phyloP scores from a whole-genome alignment of 2,888 invertebrate species.

The Drosophila lacicola region DNA sequence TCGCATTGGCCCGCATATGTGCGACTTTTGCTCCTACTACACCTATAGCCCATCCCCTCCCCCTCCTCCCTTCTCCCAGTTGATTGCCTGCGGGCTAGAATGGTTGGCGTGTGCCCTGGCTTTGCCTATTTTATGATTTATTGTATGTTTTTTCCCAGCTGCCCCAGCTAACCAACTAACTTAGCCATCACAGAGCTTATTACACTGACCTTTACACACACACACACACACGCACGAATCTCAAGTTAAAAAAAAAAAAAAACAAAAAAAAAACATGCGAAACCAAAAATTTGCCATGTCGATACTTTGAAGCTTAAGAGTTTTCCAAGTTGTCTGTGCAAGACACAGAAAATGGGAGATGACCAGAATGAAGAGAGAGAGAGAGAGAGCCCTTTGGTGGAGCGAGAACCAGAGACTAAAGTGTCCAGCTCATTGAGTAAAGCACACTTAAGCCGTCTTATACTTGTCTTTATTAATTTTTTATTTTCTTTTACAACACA shows the following conservation, averaged over 20 bases:
- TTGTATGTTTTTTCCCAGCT: slow-evolving; percentile 66
- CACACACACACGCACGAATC: background rate
- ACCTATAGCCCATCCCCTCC: no score
- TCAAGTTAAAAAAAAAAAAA: slow-evolving; percentile 17
- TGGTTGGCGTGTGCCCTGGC: slow-evolving; percentile 41
- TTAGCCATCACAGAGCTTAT: slow-evolving; percentile 57
- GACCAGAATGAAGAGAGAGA: background rate
- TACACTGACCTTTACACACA: slow-evolving; percentile 66
- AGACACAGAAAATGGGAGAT: slow-evolving; percentile 4
- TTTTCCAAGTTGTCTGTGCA: slow-evolving; percentile 19
- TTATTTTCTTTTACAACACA: background rate
- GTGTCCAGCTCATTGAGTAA: slow-evolving; percentile 54
- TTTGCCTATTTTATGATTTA: slow-evolving; percentile 78
- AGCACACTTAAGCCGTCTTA: slow-evolving; percentile 41
- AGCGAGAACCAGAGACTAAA: slow-evolving; percentile 14
- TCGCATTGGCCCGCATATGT: slow-evolving; percentile 32
- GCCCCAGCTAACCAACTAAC: slow-evolving; percentile 48
- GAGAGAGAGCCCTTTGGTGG: background rate
- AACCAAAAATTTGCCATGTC: slow-evolving; percentile 37
- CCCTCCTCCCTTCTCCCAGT: background rate
- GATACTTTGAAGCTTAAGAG: slow-evolving; percentile 26
- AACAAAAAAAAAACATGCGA: slow-evolving; percentile 22
- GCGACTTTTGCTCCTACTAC: slow-evolving; percentile 8
- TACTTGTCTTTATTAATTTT: slow-evolving; percentile 48
- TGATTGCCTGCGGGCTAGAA: slow-evolving; percentile 6